Base-by-base conservation (phyloP, 2,888 invertebrate species). In the Ametastegia equiseti region DNA sequence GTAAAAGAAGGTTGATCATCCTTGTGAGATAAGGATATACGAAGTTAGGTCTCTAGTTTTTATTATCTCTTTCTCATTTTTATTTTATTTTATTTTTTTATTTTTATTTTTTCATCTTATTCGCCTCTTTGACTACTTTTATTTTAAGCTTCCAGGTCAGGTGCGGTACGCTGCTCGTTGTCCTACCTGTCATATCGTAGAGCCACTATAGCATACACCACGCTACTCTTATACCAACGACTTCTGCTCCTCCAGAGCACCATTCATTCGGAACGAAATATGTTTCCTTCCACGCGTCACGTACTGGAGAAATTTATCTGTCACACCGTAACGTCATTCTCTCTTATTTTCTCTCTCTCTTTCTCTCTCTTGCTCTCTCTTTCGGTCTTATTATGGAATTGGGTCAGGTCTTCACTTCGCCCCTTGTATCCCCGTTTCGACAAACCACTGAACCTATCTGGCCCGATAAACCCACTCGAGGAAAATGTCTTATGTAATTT, bases 91-190 rank as follows among this genome's bases (percentile, higher is more conserved):
- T 36, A 0, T 11, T 13, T 9, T 39, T 19, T 67, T 39, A 9
- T 23, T n/a, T 11, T 23, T 3, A 6, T 67, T 60, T 5, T 54
- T 6, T 60, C 27, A 9, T 42, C 27, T 30, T 30, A 1, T 60
- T 60, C 54, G 13, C 1, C 19, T 27, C 6, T 23, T 36, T 36
- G 23, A 15, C 27, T 30, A 45, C 36, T 23, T 39, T 39, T 27
- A 15, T 60, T 67, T 89, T 87, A 88, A 87, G 87, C 85, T 89
- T 89, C 89, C 90, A 88, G 86, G 88, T 90, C 90, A 90, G 88
- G 90, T 89, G 88, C 88, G 87, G 84, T 82, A 19, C 54, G 54
- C 2, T 54, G 11, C 54, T 54, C 9, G 81, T 60, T 63, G 69
- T 80, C 80, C 85, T 85, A 84, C 85, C 86, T 87, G 36, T 75